Percentiles rank a stretch among this genome's conserved stretches.
These are phyloP conservation scores for Chloromyia formosa DNA, from an alignment of 2,888 invertebrate genomes.

Conservation along the genomic window DNA sequence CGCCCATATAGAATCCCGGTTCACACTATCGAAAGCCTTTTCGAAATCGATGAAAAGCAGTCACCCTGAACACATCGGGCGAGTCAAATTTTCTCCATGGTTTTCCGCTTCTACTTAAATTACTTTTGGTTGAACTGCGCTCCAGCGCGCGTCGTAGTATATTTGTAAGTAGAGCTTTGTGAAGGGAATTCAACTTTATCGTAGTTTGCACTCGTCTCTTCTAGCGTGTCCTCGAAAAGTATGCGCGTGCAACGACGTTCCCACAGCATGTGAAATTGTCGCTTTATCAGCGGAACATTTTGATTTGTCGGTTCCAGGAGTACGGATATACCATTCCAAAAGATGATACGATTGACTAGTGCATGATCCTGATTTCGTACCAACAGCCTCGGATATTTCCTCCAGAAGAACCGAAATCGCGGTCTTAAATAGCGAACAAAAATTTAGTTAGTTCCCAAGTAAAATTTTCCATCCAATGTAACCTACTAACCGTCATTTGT, in stretches of 20 bases:
- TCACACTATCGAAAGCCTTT: too few relatives aligned
- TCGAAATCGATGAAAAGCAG: too few relatives aligned
- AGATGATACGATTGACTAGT: conserved; percentile 99
- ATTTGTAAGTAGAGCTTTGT: conserved; percentile 63
- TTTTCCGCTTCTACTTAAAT: conserved; percentile 69
- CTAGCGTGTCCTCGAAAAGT: conserved; percentile 67
- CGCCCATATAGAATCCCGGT: too few relatives aligned
- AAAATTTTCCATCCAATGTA: not conserved
- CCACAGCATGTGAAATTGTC: conserved; percentile 68
- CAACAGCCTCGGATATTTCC: conserved; percentile 91
- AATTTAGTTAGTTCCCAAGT: not conserved
- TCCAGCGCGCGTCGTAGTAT: conserved; percentile 71
- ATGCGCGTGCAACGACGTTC: conserved; percentile 67
- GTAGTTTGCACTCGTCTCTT: conserved; percentile 59
- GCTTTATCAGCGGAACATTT: conserved; percentile 64
- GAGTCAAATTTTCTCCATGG: conserved; percentile 77
- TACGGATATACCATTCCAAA: conserved; percentile 94
- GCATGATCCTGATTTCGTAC: conserved; percentile 84
- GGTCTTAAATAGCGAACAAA: conserved; percentile 67
- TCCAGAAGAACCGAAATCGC: conserved; percentile 87
- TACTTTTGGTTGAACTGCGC: conserved; percentile 67
- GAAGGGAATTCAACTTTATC: conserved; percentile 62
- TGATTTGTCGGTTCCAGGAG: conserved; percentile 69
- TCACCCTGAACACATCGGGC: conserved; percentile 81
- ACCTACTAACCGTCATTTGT: conserved; percentile 78